These are phyloP conservation scores for Gymnoscelis rufifasciata DNA, from an alignment of 2,888 invertebrate genomes.

Conservation along the genomic window DNA sequence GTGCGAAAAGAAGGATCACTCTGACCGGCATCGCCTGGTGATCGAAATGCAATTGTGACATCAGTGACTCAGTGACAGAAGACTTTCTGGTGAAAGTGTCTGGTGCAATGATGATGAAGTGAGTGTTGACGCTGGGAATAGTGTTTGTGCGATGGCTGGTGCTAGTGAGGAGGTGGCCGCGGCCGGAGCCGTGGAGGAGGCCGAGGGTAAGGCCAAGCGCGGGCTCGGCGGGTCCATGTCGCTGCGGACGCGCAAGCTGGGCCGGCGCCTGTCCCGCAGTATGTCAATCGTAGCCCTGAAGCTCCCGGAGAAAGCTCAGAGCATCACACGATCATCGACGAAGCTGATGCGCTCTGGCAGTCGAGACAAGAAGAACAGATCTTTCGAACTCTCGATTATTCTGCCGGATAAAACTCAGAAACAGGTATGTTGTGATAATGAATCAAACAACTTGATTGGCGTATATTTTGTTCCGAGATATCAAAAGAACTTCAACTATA, in stretches of 20 bases:
- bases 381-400: slow-evolving; percentile 81
- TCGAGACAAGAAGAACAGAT: slow-evolving; percentile 77
- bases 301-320: slow-evolving; percentile 79
- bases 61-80: slow-evolving; percentile 56
- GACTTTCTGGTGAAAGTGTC: slow-evolving; percentile 56
- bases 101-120: slow-evolving; percentile 56
- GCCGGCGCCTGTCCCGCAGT: slow-evolving; percentile 74
- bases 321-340: slow-evolving; percentile 79
- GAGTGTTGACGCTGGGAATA: slow-evolving; percentile 53
- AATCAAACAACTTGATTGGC: slow-evolving; percentile 5
- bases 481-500: background rate
- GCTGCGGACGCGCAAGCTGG: slow-evolving; percentile 69
- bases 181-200: slow-evolving; percentile 43
- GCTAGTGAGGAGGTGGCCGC: slow-evolving; percentile 59
- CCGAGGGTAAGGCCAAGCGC: slow-evolving; percentile 53
- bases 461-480: background rate
- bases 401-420: slow-evolving; percentile 82
- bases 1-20: slow-evolving; percentile 21
- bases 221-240: slow-evolving; percentile 73
- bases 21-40: background rate
- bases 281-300: slow-evolving; percentile 78
- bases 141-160: slow-evolving; percentile 68
- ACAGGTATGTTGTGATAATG: slow-evolving; percentile 64
- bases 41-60: slow-evolving; percentile 48
- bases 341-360: slow-evolving; percentile 78